A percentile compares a stretch with the other conserved stretches of the same genome.
Conservation (phyloP, 1,140 invertebrate species). For the Metaphire vulgaris region DNA sequence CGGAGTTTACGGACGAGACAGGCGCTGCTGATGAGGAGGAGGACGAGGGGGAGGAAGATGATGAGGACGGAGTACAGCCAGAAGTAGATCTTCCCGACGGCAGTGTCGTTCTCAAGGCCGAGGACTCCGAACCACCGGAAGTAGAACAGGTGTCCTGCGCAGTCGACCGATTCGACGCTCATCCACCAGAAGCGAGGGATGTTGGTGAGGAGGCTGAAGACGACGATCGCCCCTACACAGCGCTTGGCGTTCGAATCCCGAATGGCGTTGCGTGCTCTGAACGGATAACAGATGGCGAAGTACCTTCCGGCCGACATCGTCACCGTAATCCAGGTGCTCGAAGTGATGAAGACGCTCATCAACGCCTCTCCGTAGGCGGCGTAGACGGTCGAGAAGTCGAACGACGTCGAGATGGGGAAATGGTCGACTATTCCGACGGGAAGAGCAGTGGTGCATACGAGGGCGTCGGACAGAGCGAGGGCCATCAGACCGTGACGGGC, state of each 20-base stretch:
- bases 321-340: neutral
- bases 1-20: neutral
- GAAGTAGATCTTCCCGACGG: neutral
- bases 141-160: neutral
- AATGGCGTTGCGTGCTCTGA: neutral
- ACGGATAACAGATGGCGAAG: neutral
- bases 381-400: neutral
- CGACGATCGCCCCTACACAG: neutral
- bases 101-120: neutral
- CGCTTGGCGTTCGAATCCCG: neutral
- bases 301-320: neutral
- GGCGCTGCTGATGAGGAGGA: neutral
- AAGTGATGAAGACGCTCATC: neutral
- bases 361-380: neutral
- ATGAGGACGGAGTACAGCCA: neutral
- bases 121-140: neutral
- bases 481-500: neutral
- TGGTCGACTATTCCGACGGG: neutral
- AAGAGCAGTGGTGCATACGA: neutral
- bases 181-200: neutral
- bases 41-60: neutral
- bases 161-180: neutral
- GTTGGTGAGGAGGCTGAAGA: neutral
- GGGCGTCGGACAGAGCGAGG: neutral
- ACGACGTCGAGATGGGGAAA: neutral